Evolutionary conservation across 2,113 vertebrate species (phyloP).

Genomic region (Menura novaehollandiae): DNA sequence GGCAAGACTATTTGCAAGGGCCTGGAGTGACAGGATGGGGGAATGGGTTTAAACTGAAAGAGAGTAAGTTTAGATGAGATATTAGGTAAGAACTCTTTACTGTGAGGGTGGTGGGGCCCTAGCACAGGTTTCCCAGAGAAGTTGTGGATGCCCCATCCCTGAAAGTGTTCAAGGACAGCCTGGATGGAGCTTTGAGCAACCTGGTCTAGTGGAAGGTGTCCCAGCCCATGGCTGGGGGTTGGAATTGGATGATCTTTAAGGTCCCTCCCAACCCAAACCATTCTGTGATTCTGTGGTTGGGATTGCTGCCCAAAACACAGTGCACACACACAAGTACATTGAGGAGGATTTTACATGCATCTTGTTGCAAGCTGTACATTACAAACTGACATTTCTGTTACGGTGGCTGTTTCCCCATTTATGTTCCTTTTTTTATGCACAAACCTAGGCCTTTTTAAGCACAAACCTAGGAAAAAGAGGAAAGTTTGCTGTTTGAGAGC

Average conservation of each 20-base stretch:
- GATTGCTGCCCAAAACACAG: background rate
- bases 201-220: no score
- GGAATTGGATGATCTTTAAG: background rate
- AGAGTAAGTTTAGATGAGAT: background rate
- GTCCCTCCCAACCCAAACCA: background rate
- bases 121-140: background rate
- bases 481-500: background rate
- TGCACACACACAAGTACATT: rapidly evolving
- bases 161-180: no score
- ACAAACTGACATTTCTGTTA: background rate
- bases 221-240: background rate
- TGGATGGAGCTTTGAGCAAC: background rate
- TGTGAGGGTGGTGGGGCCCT: background rate
- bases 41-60: background rate
- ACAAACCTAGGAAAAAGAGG: background rate
- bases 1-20: background rate
- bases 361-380: background rate
- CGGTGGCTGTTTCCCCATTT: background rate
- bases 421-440: background rate
- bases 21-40: background rate
- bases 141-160: background rate
- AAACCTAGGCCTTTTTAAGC: background rate
- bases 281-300: background rate
- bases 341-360: background rate
- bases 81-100: background rate